Base-by-base conservation (phyloP, 2,797 vertebrate genomes). In the Gadopsis marmoratus region DNA sequence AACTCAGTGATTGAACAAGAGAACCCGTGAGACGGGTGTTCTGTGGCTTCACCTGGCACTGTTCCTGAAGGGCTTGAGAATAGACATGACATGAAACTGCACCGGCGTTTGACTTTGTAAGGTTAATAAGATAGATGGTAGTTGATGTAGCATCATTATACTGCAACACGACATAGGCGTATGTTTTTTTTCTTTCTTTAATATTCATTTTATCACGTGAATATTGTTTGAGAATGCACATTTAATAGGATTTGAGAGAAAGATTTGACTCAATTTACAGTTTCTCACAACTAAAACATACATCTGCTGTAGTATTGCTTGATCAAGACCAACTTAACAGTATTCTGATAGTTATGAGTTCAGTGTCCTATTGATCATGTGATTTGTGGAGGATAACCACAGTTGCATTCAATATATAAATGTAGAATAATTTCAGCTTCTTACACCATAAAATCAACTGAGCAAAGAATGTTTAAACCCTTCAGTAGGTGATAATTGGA, bases 1-100 rank as follows among this genome's bases (percentile, higher is more conserved):
- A 84, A 84, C 79, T 85, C 78, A 79, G 85, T 88, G 86, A 87
- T 87, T 91, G 88, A 92, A 90, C 88, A 88, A 91, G 81, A 79
- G 72, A 82, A 87, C 86, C 90, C 85, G 13, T 31, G 89, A 90
- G 90, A 85, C 81, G 43, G 50, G 62, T 87, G 88, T 84, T 86
- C 26, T 64, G 59, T 82, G 82, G 48, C 87, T 87, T 79, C 72
- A 86, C 67, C 59, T 78, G 85, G 74, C 83, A 63, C 43, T 10
- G 53, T 29, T 83, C 56, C 75, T 83, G 45, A 81, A 64, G 72
- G 76, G 33, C 79, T 76, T 21, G 21, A 82, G 76, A 79, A 66
- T 16, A 78, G 73, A 82, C 76, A 55, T 78, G 81, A 85, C 74
- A 71, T 74, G 48, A 85, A 87, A 86, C 82, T 83, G 71, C 31